phyloP scores from a whole-genome alignment of 2,888 invertebrate genomes.

The Holacanthella duospinosa region DNA sequence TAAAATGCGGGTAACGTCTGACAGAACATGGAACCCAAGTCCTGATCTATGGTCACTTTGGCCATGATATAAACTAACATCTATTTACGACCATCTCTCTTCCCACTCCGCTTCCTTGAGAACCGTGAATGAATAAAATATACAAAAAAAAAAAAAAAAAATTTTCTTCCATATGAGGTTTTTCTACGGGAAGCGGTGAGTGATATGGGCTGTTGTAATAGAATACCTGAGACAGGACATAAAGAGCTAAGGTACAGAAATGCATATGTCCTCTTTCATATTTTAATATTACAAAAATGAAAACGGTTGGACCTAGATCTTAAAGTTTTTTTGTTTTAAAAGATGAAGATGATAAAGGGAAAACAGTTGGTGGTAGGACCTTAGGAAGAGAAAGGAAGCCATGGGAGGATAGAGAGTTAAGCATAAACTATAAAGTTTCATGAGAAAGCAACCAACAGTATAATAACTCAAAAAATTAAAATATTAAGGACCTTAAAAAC shows the following conservation, averaged over 20 bases:
- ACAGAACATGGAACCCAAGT: too few species aligned
- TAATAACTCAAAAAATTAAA: background rate
- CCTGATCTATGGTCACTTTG: background rate
- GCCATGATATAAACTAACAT: background rate
- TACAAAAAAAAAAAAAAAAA: background rate
- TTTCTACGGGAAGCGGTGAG: background rate
- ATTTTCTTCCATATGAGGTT: background rate
- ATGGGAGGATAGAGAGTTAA: background rate
- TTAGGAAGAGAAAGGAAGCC: background rate
- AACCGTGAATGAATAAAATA: too few species aligned
- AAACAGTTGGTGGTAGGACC: constrained; percentile 2
- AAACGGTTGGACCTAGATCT: background rate
- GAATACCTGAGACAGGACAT: background rate
- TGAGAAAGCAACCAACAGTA: background rate
- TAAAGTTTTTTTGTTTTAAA: background rate
- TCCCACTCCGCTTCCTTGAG: too few species aligned
- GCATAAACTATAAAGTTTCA: background rate
- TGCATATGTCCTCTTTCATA: background rate
- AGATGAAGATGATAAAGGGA: background rate
- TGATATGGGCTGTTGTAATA: background rate
- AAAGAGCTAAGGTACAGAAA: too few species aligned
- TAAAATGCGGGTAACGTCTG: too few species aligned
- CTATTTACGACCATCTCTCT: constrained; percentile 1
- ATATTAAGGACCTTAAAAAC: too few species aligned
- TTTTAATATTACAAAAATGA: background rate